Percentiles rank a stretch among this genome's conserved stretches.
These are phyloP conservation scores for Vollenhovia emeryi DNA, from an alignment of 1,140 invertebrate species.

Conservation along the genomic window DNA sequence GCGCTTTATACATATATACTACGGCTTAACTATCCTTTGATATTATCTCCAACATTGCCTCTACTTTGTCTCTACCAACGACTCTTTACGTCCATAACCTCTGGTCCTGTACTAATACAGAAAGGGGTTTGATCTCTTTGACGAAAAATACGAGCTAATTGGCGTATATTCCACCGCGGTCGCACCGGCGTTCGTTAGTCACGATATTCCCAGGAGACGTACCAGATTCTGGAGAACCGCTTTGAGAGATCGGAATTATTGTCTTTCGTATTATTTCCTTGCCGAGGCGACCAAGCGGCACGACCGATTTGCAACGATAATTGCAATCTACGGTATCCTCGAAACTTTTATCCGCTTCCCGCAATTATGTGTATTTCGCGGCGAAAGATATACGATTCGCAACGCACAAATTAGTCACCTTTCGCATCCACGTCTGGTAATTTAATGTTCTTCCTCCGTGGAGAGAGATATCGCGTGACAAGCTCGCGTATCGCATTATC, in stretches of 20 bases:
- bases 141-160: conserved; percentile 59
- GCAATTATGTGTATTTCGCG: conserved; percentile 7
- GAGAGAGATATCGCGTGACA: neutral
- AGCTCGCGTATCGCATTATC: neutral
- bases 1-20: conserved; percentile 27
- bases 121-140: conserved; percentile 57
- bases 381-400: neutral
- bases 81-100: conserved; percentile 55
- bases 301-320: conserved; percentile 25
- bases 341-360: neutral
- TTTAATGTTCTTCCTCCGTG: neutral
- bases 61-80: conserved; percentile 54
- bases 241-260: conserved; percentile 46
- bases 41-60: conserved; percentile 47
- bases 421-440: neutral
- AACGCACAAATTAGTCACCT: neutral
- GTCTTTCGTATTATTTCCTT: conserved; percentile 50
- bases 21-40: conserved; percentile 57
- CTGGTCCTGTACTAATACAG: conserved; percentile 50
- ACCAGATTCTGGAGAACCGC: conserved; percentile 38
- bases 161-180: conserved; percentile 47
- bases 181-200: conserved; percentile 41
- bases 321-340: conserved; percentile 6
- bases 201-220: conserved; percentile 50
- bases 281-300: conserved; percentile 3